Evolutionary conservation across 2,113 vertebrate species (phyloP).

Genomic region (Corythornis madagascariensis): DNA sequence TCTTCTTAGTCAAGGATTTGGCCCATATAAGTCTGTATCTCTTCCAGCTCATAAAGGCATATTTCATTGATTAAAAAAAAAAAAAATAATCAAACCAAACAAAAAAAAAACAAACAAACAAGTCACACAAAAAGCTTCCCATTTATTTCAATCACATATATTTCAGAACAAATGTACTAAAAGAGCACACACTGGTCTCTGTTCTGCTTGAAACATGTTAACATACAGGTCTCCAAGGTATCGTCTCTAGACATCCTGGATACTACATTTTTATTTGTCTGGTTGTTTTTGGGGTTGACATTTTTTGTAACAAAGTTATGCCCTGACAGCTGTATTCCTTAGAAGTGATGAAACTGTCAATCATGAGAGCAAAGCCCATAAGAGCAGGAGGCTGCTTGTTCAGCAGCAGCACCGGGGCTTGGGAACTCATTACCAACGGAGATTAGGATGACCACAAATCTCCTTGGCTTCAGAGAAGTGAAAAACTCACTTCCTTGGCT

Average conservation of each 20-base stretch:
- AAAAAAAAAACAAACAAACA: neutral
- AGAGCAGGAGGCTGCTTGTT: neutral
- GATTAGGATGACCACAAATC: neutral
- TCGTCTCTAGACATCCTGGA: neutral
- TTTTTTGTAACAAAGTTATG: neutral
- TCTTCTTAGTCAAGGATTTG: constrained; percentile 39
- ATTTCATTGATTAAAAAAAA: neutral
- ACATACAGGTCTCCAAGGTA: neutral
- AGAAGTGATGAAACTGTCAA: neutral
- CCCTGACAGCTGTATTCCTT: neutral
- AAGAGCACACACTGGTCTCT: neutral
- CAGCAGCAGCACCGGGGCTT: neutral
- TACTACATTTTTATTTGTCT: neutral
- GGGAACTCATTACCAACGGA: neutral
- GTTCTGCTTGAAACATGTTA: neutral
- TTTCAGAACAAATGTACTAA: neutral
- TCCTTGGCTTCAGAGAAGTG: neutral
- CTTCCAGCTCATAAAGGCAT: neutral
- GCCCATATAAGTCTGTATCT: neutral
- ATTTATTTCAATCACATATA: neutral
- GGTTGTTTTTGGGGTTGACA: neutral
- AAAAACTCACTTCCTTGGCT: neutral
- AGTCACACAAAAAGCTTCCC: neutral
- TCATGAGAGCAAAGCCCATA: neutral
- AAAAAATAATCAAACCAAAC: neutral